Percentiles rank a stretch among this genome's conserved stretches.
Evolutionary conservation across 2,888 invertebrate genomes (phyloP).

Genomic region (Conus canariensis): DNA sequence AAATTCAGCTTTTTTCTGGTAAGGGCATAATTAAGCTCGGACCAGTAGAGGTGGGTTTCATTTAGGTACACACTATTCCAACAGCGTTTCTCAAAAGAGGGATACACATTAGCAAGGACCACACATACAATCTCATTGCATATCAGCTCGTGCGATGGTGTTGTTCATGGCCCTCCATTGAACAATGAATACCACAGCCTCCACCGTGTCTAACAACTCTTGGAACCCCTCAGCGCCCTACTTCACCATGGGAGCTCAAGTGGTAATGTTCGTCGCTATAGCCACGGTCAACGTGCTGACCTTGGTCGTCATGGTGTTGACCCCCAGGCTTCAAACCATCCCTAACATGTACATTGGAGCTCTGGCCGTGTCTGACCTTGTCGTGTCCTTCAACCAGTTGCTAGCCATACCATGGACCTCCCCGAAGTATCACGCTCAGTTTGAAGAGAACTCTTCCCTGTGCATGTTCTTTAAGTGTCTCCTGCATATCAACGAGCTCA

Average conservation of each 20-base stretch:
- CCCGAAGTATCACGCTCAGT: background rate
- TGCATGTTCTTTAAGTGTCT: constrained; percentile 45
- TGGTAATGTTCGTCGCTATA: constrained; percentile 9
- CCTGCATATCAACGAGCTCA: constrained; percentile 28
- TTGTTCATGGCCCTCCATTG: background rate
- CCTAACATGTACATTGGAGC: constrained; percentile 54
- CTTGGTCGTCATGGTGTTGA: constrained; percentile 44
- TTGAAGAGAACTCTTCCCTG: constrained; percentile 35
- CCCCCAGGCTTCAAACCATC: constrained; percentile 46
- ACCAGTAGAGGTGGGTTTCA: background rate
- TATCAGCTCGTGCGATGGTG: background rate
- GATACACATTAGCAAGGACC: background rate
- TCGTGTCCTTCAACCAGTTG: constrained; percentile 45
- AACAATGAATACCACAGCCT: background rate
- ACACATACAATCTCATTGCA: background rate
- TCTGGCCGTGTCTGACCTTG: constrained; percentile 49
- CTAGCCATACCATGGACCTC: constrained; percentile 36
- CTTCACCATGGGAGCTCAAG: constrained; percentile 9
- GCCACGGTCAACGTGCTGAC: constrained; percentile 49
- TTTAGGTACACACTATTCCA: background rate
- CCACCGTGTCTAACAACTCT: background rate
- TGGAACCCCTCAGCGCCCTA: constrained; percentile 6
- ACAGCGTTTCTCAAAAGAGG: background rate
- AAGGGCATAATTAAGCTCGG: background rate
- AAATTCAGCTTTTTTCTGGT: no score